Evolutionary conservation across 23 tunicate genomes (phyloP).

Genomic region (Styela clava): DNA sequence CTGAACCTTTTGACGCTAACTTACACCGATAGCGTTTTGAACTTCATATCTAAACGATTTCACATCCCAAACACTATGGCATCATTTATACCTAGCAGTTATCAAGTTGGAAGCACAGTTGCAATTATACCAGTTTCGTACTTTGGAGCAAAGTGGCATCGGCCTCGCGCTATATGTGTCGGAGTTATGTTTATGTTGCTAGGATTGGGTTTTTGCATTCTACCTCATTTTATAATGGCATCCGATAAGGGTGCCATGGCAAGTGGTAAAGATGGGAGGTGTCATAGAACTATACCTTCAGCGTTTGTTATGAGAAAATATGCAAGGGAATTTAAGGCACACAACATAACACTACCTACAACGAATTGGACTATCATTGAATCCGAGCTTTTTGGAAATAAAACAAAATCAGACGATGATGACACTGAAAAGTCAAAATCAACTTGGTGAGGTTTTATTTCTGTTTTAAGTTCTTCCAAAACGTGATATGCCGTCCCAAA

Average conservation of each 20-base stretch:
- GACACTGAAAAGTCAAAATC: neutral
- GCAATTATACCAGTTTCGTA: conserved; percentile 83
- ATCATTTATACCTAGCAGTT: conserved; percentile 79
- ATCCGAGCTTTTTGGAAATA: neutral
- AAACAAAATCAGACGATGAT: neutral
- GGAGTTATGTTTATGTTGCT: conserved; percentile 76
- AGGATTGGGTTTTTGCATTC: conserved; percentile 68
- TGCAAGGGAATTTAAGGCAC: neutral
- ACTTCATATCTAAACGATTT: conserved; percentile 76
- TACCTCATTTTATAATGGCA: conserved; percentile 76
- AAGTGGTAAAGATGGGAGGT: neutral
- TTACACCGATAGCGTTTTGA: conserved; percentile 88
- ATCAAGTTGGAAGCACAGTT: conserved; percentile 73
- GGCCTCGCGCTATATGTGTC: conserved; percentile 69
- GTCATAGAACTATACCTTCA: neutral
- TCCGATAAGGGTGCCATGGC: neutral
- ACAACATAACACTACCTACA: conserved; percentile 1
- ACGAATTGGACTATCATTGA: neutral
- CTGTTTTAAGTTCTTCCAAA: too few relatives aligned
- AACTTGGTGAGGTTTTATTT: neutral
- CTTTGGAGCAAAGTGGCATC: conserved; percentile 63
- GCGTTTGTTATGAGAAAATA: neutral
- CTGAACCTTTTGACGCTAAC: conserved; percentile 66
- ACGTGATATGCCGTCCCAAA: too few relatives aligned
- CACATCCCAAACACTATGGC: conserved; percentile 92